These are phyloP conservation scores for Camarhynchus parvulus DNA, from an alignment of 2,113 vertebrate species.

Conservation along the genomic window DNA sequence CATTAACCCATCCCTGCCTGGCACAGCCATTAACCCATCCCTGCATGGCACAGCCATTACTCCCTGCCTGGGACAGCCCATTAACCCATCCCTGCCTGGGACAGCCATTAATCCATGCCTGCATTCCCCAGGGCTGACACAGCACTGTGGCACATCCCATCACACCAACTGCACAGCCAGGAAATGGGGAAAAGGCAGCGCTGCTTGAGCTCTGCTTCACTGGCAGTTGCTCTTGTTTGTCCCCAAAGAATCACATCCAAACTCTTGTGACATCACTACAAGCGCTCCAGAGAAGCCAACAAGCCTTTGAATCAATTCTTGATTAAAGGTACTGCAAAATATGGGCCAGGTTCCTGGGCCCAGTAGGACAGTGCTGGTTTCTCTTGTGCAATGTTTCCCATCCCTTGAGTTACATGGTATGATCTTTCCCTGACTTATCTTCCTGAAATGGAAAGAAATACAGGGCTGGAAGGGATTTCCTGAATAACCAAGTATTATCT, in stretches of 20 bases:
- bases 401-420: neutral
- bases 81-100: neutral
- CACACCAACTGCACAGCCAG: accelerated
- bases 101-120: neutral
- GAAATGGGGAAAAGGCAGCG: neutral
- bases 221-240: neutral
- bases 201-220: neutral
- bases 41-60: neutral
- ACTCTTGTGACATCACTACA: neutral
- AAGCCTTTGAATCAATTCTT: neutral
- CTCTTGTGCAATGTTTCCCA: neutral
- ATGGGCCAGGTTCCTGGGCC: neutral
- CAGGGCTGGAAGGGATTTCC: neutral
- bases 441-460: neutral
- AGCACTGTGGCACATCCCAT: accelerated
- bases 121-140: neutral
- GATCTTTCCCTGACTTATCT: neutral
- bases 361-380: neutral
- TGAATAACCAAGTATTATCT: neutral
- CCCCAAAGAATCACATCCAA: neutral
- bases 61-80: neutral
- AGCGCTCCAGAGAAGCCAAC: neutral
- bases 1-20: neutral
- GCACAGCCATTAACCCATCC: too few relatives aligned
- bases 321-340: neutral